A percentile compares a stretch with the other conserved stretches of the same genome.
Evolutionary conservation across 92 coral and sea anemone genomes (phyloP).

Genomic region (Pocillopora meandrina): DNA sequence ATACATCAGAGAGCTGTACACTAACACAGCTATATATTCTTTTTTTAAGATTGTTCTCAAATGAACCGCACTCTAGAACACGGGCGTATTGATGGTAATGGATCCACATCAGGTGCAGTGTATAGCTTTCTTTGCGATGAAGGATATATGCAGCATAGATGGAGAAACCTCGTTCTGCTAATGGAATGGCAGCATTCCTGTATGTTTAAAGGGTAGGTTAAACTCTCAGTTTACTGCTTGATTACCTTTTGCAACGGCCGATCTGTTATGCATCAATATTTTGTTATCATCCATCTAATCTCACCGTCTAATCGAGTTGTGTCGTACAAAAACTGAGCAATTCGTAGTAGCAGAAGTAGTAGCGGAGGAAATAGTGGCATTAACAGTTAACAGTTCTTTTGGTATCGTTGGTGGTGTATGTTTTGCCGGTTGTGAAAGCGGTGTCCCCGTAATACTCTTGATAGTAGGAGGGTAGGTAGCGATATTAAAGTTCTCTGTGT

Average conservation of each 20-base stretch:
- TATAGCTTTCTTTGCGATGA: constrained; percentile 25
- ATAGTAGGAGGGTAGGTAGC: no score
- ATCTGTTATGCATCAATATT: no score
- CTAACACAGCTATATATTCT: neutral
- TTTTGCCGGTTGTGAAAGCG: no score
- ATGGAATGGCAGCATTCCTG: constrained; percentile 32
- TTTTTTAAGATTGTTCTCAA: constrained; percentile 15
- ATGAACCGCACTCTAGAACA: constrained; percentile 13
- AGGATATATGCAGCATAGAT: constrained; percentile 5
- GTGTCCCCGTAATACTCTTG: no score
- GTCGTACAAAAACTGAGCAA: no score
- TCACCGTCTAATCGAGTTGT: no score
- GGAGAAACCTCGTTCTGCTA: constrained; percentile 8
- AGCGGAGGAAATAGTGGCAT: no score
- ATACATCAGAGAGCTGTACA: neutral
- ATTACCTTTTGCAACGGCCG: no score
- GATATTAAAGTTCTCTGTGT: no score
- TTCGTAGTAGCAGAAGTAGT: no score
- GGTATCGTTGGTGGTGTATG: no score
- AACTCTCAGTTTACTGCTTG: neutral
- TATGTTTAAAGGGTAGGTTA: constrained; percentile 18
- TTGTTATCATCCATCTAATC: neutral
- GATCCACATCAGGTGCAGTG: constrained; percentile 13
- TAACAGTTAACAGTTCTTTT: no score
- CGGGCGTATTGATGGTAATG: constrained; percentile 23